These are phyloP conservation scores for Halesus radiatus DNA, from an alignment of 1,140 invertebrate genomes.

Conservation along the genomic window DNA sequence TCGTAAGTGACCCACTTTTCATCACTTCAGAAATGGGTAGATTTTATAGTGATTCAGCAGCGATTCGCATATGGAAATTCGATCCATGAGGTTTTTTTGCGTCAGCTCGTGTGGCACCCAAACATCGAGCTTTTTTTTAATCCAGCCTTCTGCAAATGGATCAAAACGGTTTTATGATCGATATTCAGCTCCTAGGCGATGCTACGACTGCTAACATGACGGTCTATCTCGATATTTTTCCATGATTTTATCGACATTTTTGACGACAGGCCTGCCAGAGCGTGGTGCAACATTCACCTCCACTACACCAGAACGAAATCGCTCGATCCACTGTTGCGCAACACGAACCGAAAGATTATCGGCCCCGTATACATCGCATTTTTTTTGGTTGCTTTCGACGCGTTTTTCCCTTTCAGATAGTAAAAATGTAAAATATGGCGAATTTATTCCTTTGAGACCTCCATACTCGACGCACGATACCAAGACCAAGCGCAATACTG, in stretches of 20 bases:
- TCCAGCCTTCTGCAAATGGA: constrained; percentile 12
- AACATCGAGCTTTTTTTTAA: constrained; percentile 17
- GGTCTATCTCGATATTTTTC: constrained; percentile 13
- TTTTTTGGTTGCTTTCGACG: constrained; percentile 14
- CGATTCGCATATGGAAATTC: constrained; percentile 10
- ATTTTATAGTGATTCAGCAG: too few relatives aligned
- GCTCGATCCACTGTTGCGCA: constrained; percentile 12
- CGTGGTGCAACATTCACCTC: constrained; percentile 7
- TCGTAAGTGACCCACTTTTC: too few relatives aligned
- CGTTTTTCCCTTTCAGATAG: constrained; percentile 4
- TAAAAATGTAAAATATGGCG: not conserved
- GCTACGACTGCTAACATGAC: constrained; percentile 24
- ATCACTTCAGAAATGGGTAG: too few relatives aligned
- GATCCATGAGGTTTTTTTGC: constrained; percentile 14
- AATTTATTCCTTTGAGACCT: constrained; percentile 5
- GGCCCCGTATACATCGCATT: constrained; percentile 14
- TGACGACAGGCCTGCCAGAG: constrained; percentile 19
- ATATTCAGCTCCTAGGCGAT: constrained; percentile 19
- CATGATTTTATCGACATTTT: constrained; percentile 22
- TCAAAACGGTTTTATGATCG: constrained; percentile 9
- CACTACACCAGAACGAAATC: constrained; percentile 24
- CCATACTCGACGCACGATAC: constrained; percentile 5
- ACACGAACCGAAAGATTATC: constrained; percentile 17
- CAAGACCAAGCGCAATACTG: too few relatives aligned
- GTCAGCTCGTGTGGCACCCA: constrained; percentile 17